These are phyloP conservation scores for Patella ulyssiponensis DNA, from an alignment of 2,888 invertebrate species.

Conservation along the genomic window DNA sequence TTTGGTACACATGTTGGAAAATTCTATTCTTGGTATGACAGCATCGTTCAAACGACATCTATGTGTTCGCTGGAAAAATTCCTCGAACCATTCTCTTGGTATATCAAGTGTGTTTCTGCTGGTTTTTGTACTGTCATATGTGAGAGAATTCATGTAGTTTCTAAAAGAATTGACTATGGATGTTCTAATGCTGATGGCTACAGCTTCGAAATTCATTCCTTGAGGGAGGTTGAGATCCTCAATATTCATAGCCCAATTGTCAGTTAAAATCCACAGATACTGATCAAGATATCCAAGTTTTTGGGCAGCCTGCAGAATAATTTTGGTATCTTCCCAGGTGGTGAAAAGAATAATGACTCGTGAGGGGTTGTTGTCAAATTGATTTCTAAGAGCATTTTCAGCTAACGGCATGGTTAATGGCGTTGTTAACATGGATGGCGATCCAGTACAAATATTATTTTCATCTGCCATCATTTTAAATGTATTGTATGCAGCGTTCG, in stretches of 20 bases:
- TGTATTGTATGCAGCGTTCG: constrained; percentile 40
- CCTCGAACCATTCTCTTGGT: constrained; percentile 72
- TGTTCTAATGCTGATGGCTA: constrained; percentile 40
- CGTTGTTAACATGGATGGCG: constrained; percentile 33
- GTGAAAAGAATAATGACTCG: constrained; percentile 66
- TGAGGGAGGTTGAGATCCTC: not conserved
- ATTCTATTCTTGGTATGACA: constrained; percentile 23
- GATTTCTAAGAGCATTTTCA: constrained; percentile 36
- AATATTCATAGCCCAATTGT: constrained; percentile 42
- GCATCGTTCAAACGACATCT: constrained; percentile 47
- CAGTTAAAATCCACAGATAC: constrained; percentile 58
- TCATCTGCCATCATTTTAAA: constrained; percentile 35
- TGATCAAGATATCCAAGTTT: constrained; percentile 42
- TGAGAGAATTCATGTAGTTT: constrained; percentile 41
- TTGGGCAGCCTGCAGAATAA: constrained; percentile 48
- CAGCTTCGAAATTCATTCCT: constrained; percentile 9
- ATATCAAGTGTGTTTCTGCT: constrained; percentile 54
- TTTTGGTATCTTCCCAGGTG: constrained; percentile 20
- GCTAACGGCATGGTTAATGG: constrained; percentile 40
- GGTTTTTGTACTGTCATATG: constrained; percentile 44
- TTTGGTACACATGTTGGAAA: constrained; percentile 39
- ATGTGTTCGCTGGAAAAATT: constrained; percentile 69
- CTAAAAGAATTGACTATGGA: constrained; percentile 56
- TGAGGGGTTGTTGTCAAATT: constrained; percentile 43
- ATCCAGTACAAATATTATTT: constrained; percentile 44